Conservation (phyloP, 2,888 invertebrate genomes). For the Nephrotoma appendiculata region DNA sequence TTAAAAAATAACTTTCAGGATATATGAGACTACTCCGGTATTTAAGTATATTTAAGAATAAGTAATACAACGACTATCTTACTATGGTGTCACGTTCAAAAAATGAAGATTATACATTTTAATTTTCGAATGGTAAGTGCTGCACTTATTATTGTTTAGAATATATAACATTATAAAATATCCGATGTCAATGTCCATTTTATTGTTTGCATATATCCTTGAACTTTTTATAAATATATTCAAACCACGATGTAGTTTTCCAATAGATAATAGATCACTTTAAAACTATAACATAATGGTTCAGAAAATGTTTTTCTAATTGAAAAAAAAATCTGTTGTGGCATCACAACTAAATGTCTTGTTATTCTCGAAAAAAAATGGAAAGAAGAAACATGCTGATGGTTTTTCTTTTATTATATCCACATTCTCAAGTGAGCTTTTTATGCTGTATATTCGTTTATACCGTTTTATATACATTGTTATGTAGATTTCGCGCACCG, state of each 20-base stretch:
- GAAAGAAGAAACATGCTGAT: neutral
- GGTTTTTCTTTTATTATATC: neutral
- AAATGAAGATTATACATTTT: too few species aligned
- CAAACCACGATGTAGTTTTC: neutral
- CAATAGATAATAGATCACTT: neutral
- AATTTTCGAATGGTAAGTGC: too few species aligned
- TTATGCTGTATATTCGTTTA: neutral
- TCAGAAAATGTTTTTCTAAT: neutral
- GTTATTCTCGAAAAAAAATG: neutral
- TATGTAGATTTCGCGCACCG: neutral
- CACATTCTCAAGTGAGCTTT: neutral
- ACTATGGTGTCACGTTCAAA: too few species aligned
- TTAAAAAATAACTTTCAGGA: too few species aligned
- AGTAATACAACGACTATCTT: too few species aligned
- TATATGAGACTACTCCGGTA: too few species aligned
- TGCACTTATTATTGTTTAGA: too few species aligned
- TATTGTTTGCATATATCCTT: neutral
- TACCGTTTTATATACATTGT: neutral
- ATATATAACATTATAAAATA: too few species aligned
- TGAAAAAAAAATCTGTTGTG: neutral
- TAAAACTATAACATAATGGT: neutral
- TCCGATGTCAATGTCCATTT: neutral
- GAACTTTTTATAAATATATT: neutral
- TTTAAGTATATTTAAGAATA: too few species aligned
- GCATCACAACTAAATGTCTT: neutral